phyloP scores from a whole-genome alignment of 1,140 invertebrate genomes.

The Bursaphelenchus mucronatus region DNA sequence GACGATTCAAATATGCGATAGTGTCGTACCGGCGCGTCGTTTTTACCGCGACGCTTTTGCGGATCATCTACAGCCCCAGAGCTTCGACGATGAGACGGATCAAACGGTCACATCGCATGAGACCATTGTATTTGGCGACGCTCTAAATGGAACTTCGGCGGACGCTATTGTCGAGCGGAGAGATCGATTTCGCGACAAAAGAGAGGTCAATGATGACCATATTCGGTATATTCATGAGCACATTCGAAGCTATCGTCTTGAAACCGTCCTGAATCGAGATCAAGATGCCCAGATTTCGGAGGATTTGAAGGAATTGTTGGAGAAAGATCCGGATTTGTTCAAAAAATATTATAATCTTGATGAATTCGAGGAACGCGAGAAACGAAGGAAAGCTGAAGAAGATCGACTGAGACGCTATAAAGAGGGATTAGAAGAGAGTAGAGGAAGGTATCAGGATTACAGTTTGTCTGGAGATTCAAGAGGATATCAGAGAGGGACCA shows the following conservation, averaged over 20 bases:
- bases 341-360: neutral
- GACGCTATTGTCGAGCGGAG: constrained; percentile 16
- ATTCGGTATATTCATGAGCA: constrained; percentile 24
- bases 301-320: constrained; percentile 12
- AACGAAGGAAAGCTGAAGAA: too few relatives aligned
- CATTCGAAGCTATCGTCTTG: constrained; percentile 21
- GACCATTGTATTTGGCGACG: constrained; percentile 10
- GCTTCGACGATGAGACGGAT: constrained; percentile 7
- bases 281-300: neutral
- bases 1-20: constrained; percentile 13
- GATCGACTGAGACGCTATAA: too few relatives aligned
- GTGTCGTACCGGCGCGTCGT: constrained; percentile 15
- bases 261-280: constrained; percentile 16
- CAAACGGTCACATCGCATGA: neutral
- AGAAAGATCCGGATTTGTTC: constrained; percentile 17
- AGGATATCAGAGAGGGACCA: too few relatives aligned
- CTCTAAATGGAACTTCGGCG: constrained; percentile 4
- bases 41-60: constrained; percentile 12
- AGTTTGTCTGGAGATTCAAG: too few relatives aligned
- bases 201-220: constrained; percentile 22
- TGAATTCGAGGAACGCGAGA: neutral
- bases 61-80: neutral
- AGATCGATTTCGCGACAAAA: constrained; percentile 19
- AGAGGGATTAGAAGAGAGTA: too few relatives aligned
- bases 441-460: too few relatives aligned